Percentiles rank a stretch among this genome's conserved stretches.
These are phyloP conservation scores for Ganaspis brasiliensis DNA, from an alignment of 2,888 invertebrate species.

Conservation along the genomic window DNA sequence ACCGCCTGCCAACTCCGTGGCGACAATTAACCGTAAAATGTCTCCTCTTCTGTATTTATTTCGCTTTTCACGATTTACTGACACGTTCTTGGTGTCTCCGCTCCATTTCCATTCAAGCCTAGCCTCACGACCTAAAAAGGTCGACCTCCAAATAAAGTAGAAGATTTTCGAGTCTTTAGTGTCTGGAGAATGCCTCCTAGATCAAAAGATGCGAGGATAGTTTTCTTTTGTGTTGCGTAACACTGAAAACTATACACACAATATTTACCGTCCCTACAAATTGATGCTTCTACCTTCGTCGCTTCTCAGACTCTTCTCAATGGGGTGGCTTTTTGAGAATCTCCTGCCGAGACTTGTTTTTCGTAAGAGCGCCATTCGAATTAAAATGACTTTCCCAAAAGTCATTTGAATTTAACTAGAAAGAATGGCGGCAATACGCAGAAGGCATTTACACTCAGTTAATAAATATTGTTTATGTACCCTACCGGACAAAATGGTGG, in stretches of 20 bases:
- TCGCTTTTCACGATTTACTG: constrained; percentile 56
- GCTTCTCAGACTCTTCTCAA: neutral
- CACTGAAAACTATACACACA: constrained; percentile 28
- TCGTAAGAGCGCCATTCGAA: neutral
- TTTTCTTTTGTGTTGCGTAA: constrained; percentile 33
- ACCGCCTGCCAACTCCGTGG: constrained; percentile 65
- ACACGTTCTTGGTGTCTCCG: constrained; percentile 13
- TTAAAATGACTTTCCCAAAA: neutral
- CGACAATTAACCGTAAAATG: constrained; percentile 78
- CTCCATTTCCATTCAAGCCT: constrained; percentile 39
- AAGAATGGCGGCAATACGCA: too few relatives aligned
- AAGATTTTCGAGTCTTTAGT: constrained; percentile 21
- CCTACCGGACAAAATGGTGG: too few relatives aligned
- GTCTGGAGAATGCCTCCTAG: neutral
- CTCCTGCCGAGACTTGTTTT: neutral
- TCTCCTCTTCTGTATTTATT: constrained; percentile 70
- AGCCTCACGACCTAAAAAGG: neutral
- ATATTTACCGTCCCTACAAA: constrained; percentile 39
- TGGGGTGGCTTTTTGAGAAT: neutral
- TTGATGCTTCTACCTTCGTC: neutral
- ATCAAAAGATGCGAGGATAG: constrained; percentile 3
- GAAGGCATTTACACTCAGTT: too few relatives aligned
- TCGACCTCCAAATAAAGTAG: constrained; percentile 15
- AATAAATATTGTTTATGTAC: too few relatives aligned
- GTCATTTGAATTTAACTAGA: neutral